Conservation (phyloP, 2,113 vertebrate species). For the Sciurus niger region DNA sequence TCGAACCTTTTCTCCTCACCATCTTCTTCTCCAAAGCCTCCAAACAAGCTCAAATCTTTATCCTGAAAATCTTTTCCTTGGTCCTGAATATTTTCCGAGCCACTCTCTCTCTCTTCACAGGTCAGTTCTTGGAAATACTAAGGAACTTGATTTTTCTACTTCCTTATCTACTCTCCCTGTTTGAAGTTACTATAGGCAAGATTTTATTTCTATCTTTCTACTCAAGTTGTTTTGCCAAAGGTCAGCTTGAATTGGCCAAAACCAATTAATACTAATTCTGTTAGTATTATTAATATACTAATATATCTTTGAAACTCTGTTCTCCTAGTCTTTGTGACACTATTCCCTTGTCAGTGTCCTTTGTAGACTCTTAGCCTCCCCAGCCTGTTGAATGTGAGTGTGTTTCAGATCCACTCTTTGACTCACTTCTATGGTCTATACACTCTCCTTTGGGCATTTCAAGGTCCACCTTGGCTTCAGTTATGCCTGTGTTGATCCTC, state of each 20-base stretch:
- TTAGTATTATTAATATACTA: not conserved
- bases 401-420: not conserved
- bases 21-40: constrained; percentile 28
- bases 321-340: constrained; percentile 19
- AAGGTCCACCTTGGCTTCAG: not conserved
- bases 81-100: not conserved
- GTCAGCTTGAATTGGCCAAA: not conserved
- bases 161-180: not conserved
- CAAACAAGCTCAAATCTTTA: not conserved
- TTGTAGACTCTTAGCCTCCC: not conserved
- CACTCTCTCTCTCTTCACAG: constrained; percentile 27
- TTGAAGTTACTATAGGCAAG: not conserved
- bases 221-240: constrained; percentile 15
- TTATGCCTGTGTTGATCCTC: not conserved
- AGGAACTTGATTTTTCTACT: constrained; percentile 39
- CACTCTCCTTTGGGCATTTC: not conserved
- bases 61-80: not conserved
- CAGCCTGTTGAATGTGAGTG: not conserved
- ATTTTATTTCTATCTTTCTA: not conserved
- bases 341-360: not conserved
- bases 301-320: not conserved
- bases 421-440: not conserved
- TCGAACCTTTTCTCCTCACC: not conserved
- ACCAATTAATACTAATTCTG: not conserved
- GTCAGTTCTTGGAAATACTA: constrained; percentile 47